phyloP scores from a whole-genome alignment of 1,140 invertebrate genomes.

The Trachymyrmex cornetzi region DNA sequence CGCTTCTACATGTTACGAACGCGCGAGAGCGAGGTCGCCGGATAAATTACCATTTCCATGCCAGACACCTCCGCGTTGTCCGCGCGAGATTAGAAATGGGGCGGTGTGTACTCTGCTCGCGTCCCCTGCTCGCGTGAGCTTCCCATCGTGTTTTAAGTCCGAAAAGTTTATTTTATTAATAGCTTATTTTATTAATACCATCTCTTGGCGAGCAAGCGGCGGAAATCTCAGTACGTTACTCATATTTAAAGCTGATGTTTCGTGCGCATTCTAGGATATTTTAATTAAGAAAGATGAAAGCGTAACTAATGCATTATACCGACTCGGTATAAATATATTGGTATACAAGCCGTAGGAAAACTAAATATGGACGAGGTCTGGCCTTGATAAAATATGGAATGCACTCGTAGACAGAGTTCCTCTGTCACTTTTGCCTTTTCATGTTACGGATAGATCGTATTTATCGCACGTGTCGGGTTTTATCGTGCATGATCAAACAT shows the following conservation, averaged over 20 bases:
- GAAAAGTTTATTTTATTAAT: conserved; percentile 61
- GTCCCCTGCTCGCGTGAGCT: neutral
- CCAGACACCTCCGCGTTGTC: conserved; percentile 52
- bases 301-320: neutral
- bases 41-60: conserved; percentile 61
- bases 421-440: neutral
- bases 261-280: neutral
- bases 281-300: conserved; percentile 8
- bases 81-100: conserved; percentile 55
- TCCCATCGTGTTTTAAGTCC: neutral
- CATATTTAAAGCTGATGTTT: conserved; percentile 17
- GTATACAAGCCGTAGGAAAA: neutral
- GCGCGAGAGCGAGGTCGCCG: conserved; percentile 37
- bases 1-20: conserved; percentile 55
- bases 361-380: neutral
- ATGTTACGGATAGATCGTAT: neutral
- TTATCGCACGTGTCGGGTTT: conserved; percentile 28
- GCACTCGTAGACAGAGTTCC: neutral
- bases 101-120: neutral
- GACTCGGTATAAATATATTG: neutral
- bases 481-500: conserved; percentile 16
- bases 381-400: neutral
- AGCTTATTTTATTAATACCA: conserved; percentile 55
- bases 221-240: neutral
- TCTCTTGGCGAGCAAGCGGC: neutral